A percentile compares a stretch with the other conserved stretches of the same genome.
phyloP scores from a whole-genome alignment of 2,113 vertebrate species.

The Piprites chloris region DNA sequence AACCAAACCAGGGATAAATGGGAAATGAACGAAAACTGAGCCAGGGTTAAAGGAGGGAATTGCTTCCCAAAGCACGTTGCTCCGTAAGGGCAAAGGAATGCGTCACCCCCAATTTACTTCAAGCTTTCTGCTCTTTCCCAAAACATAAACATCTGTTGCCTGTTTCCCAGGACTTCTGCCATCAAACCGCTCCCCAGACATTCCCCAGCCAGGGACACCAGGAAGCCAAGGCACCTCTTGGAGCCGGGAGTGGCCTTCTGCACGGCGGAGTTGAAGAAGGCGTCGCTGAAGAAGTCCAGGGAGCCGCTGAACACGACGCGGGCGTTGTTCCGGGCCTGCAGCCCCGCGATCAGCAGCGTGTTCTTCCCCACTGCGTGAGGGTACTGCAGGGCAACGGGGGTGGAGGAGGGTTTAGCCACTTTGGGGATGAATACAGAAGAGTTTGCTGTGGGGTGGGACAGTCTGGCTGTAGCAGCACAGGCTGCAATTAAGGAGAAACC shows the following conservation, averaged over 20 bases:
- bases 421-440: neutral
- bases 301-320: constrained; percentile 95
- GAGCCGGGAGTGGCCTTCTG: constrained; percentile 88
- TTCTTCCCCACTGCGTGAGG: constrained; percentile 96
- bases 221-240: constrained; percentile 75
- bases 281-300: constrained; percentile 94
- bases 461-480: rapidly evolving
- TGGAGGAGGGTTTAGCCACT: rapidly evolving
- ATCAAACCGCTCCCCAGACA: rapidly evolving
- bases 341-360: constrained; percentile 92
- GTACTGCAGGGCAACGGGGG: constrained; percentile 68
- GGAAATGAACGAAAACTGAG: neutral
- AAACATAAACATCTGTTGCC: neutral
- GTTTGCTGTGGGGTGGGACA: neutral
- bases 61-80: neutral
- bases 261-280: constrained; percentile 92
- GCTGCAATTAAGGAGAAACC: neutral
- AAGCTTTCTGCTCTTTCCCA: neutral
- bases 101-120: rapidly evolving
- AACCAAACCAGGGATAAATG: rapidly evolving
- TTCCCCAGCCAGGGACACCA: rapidly evolving
- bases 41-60: neutral
- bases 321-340: constrained; percentile 96
- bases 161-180: neutral
- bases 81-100: rapidly evolving